Conservation (phyloP, 2,113 vertebrate species). For the Campylorhamphus procurvoides region DNA sequence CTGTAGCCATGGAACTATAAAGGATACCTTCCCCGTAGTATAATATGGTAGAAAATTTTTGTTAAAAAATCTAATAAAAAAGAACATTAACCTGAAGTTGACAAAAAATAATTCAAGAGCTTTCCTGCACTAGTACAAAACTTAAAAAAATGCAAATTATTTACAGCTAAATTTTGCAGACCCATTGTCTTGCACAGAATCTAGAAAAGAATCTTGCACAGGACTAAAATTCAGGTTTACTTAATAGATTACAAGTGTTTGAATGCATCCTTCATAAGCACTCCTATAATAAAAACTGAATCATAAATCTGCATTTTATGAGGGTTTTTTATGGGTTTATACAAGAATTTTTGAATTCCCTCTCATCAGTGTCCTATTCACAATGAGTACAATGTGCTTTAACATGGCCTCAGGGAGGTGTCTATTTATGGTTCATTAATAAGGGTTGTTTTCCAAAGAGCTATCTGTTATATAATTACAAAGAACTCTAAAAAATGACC, state of each 20-base stretch:
- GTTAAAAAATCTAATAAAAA: not conserved
- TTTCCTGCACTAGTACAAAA: not conserved
- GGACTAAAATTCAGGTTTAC: not conserved
- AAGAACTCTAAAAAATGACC: slow-evolving; percentile 21
- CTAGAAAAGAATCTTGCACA: not conserved
- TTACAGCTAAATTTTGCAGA: not conserved
- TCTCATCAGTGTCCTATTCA: not conserved
- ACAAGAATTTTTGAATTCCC: slow-evolving; percentile 14
- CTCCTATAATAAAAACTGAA: not conserved
- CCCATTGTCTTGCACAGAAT: not conserved
- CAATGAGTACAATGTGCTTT: not conserved
- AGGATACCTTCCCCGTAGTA: not conserved
- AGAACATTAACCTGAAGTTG: not conserved
- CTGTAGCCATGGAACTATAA: not conserved
- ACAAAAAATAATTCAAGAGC: not conserved
- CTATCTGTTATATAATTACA: slow-evolving; percentile 52
- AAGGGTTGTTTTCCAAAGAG: slow-evolving; percentile 57
- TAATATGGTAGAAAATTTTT: accelerated
- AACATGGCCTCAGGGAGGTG: not conserved
- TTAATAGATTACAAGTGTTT: not conserved
- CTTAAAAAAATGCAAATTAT: not conserved
- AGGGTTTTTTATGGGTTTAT: not conserved
- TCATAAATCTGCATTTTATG: slow-evolving; percentile 23
- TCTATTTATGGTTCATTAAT: slow-evolving; percentile 65
- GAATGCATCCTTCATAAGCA: not conserved